These are phyloP conservation scores for Bradypus variegatus DNA, from an alignment of 2,797 vertebrate species.

Conservation along the genomic window DNA sequence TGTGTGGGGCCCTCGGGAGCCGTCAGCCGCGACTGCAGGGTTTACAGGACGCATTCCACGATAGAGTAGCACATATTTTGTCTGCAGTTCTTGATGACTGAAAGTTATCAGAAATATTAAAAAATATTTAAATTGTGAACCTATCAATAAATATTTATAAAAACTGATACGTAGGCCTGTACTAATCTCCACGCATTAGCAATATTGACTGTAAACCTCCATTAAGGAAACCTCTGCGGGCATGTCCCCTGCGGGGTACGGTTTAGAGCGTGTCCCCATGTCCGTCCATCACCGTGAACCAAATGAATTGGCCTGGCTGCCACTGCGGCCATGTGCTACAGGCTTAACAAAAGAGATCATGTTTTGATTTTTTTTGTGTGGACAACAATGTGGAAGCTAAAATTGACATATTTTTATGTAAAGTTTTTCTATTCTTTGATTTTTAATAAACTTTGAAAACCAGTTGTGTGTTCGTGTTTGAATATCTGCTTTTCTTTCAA, in stretches of 20 bases:
- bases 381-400: conserved; percentile 79
- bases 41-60: conserved; percentile 63
- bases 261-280: conserved; percentile 68
- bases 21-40: conserved; percentile 44
- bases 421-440: conserved; percentile 98
- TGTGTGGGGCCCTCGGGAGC: conserved; percentile 48
- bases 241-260: conserved; percentile 63
- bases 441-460: conserved; percentile 98
- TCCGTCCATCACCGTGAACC: conserved; percentile 67
- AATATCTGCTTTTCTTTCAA: neutral
- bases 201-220: conserved; percentile 73
- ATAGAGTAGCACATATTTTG: conserved; percentile 66
- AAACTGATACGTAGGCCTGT: conserved; percentile 74
- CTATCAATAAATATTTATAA: conserved; percentile 74
- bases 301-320: conserved; percentile 75
- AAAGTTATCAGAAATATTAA: conserved; percentile 66
- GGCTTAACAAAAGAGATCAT: conserved; percentile 70
- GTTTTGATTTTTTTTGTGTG: conserved; percentile 75
- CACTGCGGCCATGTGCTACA: conserved; percentile 71
- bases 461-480: conserved; percentile 54
- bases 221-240: conserved; percentile 51
- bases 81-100: conserved; percentile 66
- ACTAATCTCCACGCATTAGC: conserved; percentile 74
- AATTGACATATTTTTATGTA: conserved; percentile 97
- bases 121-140: conserved; percentile 73